Evolutionary conservation across 2,888 invertebrate genomes (phyloP), one percentile per base, ranked within the genome.

Genomic region (Hydropsyche betteni): DNA sequence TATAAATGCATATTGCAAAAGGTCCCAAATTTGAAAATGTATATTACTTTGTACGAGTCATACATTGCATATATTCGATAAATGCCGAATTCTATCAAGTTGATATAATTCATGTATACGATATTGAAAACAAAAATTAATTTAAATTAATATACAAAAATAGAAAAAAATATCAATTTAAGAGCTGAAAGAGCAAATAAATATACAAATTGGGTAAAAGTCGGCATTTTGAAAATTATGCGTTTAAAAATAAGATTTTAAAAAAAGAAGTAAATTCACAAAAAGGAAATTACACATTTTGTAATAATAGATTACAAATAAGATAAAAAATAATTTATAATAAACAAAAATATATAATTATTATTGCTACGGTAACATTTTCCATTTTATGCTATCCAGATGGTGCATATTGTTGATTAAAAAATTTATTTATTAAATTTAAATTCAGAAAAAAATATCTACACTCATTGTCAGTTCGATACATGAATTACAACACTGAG

Each of bases 311-410:
- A 64, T 51, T 53, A 70, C 34, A 70, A 70, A 70, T 53, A 53
- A 70, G 52, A 70, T 7, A 70, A 36, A n/a, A 64, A 36, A n/a
- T 70, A 70, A 70, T 58, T 52, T 70, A 53, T 70, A 38, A 38
- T 68, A 53, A 70, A 70, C 52, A 51, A 70, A 70, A 69, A 64
- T 36, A 74, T 14, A 68, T 44, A 52, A 16, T 36, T 52, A 68
- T 72, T 76, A 74, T 76, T 74, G 71, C 69, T 77, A 77, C 70
- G 77, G 77, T 77, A 77, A 77, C 77, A 75, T 69, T 75, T 69
- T 74, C 55, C 73, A 75, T 69, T 52, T 55, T 72, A 58, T n/a
- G 44, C 55, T n/a, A 72, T 5, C 36, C 64, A 64, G 64, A 36
- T 36, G 61, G 33, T 58, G 4, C 36, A n/a, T 50, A 50, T 24